These are phyloP conservation scores for Chamaea fasciata DNA, from an alignment of 2,113 vertebrate genomes.

Conservation along the genomic window DNA sequence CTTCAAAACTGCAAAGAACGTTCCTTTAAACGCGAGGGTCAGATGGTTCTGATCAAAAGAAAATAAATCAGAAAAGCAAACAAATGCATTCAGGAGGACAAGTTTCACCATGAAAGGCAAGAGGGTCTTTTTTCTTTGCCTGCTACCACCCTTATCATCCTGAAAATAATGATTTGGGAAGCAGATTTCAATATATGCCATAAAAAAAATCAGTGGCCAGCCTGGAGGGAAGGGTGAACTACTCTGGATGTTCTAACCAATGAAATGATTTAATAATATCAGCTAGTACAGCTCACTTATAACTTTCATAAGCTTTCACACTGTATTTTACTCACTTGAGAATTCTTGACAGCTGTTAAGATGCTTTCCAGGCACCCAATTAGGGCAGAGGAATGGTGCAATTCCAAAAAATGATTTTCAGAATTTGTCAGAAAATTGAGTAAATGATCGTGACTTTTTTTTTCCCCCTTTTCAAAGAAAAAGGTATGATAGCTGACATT, in stretches of 20 bases:
- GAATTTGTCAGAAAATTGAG: background rate
- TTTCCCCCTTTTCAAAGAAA: background rate
- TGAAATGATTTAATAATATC: background rate
- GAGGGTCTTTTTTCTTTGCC: background rate
- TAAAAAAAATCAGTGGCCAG: background rate
- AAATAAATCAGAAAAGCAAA: slow-evolving; percentile 17
- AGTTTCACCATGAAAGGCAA: background rate
- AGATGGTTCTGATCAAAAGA: slow-evolving; percentile 25
- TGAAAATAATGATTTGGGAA: background rate
- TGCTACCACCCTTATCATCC: background rate
- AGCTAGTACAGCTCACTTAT: background rate
- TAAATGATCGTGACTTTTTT: background rate
- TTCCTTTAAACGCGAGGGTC: background rate
- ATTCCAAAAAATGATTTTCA: background rate
- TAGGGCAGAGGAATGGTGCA: background rate
- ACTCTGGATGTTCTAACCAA: background rate
- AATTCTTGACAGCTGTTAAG: slow-evolving; percentile 21
- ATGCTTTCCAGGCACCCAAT: background rate
- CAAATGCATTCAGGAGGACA: background rate
- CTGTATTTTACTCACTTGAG: background rate
- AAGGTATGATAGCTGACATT: background rate
- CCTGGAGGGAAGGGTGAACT: background rate
- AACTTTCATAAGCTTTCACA: background rate
- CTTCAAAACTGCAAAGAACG: background rate
- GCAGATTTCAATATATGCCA: background rate